phyloP scores from a whole-genome alignment of 1,140 invertebrate genomes.

The Lasioglossum albipes region DNA sequence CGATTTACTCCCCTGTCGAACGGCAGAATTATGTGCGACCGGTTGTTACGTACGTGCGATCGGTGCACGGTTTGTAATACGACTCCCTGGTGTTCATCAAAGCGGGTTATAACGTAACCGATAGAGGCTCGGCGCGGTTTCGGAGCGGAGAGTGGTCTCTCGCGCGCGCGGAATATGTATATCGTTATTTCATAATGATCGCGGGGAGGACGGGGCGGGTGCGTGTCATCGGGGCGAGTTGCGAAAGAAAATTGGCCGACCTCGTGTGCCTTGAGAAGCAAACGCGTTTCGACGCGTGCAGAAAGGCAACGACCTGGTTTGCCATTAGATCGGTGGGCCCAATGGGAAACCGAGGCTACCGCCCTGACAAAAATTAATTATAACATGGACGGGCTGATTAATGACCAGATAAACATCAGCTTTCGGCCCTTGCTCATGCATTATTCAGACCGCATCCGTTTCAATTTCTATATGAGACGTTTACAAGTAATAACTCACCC shows the following conservation, averaged over 20 bases:
- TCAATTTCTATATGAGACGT: constrained; percentile 10
- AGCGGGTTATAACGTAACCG: constrained; percentile 52
- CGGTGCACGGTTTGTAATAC: background rate
- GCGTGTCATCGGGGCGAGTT: constrained; percentile 62
- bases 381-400: constrained; percentile 30
- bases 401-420: constrained; percentile 33
- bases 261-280: constrained; percentile 43
- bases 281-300: constrained; percentile 54
- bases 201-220: constrained; percentile 49
- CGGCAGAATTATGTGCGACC: constrained; percentile 15
- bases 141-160: background rate
- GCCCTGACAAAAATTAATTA: constrained; percentile 41
- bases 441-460: constrained; percentile 21
- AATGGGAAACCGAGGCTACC: background rate
- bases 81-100: constrained; percentile 12
- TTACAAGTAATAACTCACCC: background rate
- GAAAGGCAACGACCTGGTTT: constrained; percentile 26
- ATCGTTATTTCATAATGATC: constrained; percentile 65
- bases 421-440: constrained; percentile 19
- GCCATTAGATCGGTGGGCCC: background rate
- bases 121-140: constrained; percentile 6
- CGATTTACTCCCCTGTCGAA: constrained; percentile 6
- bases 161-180: constrained; percentile 53
- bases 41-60: constrained; percentile 5
- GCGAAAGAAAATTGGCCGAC: constrained; percentile 66